Percentiles rank a stretch among this genome's conserved stretches.
phyloP scores from a whole-genome alignment of 2,797 vertebrate species.

The Sphaeramia orbicularis region DNA sequence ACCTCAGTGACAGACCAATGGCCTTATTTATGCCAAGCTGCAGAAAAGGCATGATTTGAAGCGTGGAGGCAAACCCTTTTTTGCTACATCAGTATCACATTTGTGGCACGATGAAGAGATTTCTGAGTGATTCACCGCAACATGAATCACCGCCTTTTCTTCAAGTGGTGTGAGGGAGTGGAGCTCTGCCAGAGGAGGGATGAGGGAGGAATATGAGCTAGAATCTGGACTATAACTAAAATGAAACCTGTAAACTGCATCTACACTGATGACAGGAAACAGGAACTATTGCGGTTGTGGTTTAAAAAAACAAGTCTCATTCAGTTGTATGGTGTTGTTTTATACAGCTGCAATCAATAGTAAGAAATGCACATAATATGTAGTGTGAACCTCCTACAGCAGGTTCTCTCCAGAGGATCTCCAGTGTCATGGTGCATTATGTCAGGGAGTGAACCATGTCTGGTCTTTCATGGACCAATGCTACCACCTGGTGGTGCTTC shows the following conservation, averaged over 20 bases:
- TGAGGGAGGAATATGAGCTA: conserved; percentile 24
- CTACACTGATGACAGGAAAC: background rate
- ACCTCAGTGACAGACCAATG: conserved; percentile 27
- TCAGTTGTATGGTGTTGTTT: background rate
- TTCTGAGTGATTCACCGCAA: conserved; percentile 56
- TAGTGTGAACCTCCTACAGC: conserved; percentile 31
- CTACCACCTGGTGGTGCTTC: conserved; percentile 64
- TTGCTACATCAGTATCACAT: conserved; percentile 54
- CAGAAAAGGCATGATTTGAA: conserved; percentile 47
- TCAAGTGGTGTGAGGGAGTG: conserved; percentile 13
- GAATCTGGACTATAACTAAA: conserved; percentile 8
- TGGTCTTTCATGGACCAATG: conserved; percentile 19
- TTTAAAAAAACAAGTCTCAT: background rate
- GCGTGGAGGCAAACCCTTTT: conserved; percentile 16
- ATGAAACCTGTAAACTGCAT: conserved; percentile 27
- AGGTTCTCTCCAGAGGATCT: conserved; percentile 48
- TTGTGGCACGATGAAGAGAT: conserved; percentile 33
- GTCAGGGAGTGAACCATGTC: conserved; percentile 59
- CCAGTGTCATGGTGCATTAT: conserved; percentile 68
- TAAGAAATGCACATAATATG: conserved; percentile 10
- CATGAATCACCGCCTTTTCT: conserved; percentile 51
- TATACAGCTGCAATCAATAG: conserved; percentile 14
- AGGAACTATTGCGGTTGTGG: background rate
- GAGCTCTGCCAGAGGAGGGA: conserved; percentile 38
- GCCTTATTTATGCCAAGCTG: conserved; percentile 24